Conservation (phyloP, 2,113 vertebrate species). For the Euleptes europaea region DNA sequence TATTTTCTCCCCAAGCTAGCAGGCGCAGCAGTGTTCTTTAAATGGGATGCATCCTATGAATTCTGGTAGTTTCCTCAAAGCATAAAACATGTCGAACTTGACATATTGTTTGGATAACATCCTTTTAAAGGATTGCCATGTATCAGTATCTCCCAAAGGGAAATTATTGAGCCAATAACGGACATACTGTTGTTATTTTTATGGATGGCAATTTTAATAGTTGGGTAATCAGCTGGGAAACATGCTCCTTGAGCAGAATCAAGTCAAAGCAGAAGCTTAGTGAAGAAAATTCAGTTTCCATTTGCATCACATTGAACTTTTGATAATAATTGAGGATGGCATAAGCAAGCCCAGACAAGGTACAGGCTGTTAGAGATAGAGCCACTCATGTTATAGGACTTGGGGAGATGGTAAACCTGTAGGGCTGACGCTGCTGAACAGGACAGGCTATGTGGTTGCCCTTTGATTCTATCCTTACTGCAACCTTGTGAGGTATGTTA, state of each 20-base stretch:
- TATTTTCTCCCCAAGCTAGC: not conserved
- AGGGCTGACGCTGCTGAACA: not conserved
- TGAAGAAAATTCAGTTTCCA: not conserved
- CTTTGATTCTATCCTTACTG: too few species aligned
- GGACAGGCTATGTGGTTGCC: too few species aligned
- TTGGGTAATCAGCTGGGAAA: not conserved
- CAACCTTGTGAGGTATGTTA: too few species aligned
- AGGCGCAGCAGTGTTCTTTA: not conserved
- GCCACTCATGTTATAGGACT: not conserved
- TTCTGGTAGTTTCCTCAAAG: not conserved
- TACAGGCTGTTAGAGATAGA: not conserved
- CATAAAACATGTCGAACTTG: not conserved
- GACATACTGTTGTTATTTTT: not conserved
- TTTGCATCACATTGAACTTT: not conserved
- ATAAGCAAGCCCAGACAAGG: not conserved
- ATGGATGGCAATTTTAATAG: not conserved
- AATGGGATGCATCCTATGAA: not conserved
- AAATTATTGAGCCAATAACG: not conserved
- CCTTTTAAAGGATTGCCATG: not conserved
- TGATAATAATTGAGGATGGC: not conserved
- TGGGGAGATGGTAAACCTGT: not conserved
- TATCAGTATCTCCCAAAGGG: not conserved
- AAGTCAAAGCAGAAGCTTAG: not conserved
- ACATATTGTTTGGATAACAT: not conserved
- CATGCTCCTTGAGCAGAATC: not conserved